Evolutionary conservation across 2,113 vertebrate species (phyloP).

Genomic region (Rhinichthys klamathensis): DNA sequence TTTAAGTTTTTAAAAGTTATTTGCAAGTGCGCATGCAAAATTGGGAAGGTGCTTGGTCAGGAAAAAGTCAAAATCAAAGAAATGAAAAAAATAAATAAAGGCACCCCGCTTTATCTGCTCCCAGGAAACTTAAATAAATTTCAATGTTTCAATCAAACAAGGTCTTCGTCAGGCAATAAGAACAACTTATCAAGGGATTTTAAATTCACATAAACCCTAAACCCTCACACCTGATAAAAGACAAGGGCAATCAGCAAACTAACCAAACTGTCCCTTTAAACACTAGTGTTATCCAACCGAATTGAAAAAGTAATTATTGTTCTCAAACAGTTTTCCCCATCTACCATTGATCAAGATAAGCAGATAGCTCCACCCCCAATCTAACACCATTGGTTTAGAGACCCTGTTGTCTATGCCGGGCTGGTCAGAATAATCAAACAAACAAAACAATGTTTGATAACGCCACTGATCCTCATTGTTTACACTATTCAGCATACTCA

Average conservation of each 20-base stretch:
- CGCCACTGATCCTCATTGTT: neutral
- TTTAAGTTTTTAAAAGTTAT: no score
- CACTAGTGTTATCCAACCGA: neutral
- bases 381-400: neutral
- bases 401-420: neutral
- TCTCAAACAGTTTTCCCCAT: neutral
- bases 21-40: no score
- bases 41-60: no score
- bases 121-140: no score
- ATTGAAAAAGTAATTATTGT: neutral
- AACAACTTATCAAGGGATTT: no score
- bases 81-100: neutral
- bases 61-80: neutral
- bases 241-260: no score
- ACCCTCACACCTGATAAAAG: no score
- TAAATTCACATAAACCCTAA: no score
- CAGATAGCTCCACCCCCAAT: neutral
- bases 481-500: neutral
- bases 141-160: no score
- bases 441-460: constrained; percentile 3
- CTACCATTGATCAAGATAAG: neutral
- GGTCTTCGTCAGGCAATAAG: no score
- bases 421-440: neutral
- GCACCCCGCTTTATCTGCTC: no score
- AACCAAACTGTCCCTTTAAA: no score